Conservation (phyloP, 2,797 vertebrate species). For the Triplophysa bombifrons region DNA sequence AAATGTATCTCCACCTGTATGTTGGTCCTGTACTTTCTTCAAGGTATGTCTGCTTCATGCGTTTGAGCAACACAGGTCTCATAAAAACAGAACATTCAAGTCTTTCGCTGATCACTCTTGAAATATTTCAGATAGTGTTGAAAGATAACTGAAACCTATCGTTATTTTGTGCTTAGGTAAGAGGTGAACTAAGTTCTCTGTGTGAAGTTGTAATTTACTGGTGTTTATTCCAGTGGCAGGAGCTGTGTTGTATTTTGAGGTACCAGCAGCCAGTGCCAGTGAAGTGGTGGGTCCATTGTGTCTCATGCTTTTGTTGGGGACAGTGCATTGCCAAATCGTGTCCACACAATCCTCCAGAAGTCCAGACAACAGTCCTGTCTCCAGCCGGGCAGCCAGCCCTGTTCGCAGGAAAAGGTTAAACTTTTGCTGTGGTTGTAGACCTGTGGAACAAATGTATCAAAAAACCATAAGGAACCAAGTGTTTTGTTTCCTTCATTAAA, state of each 20-base stretch:
- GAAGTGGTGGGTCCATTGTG: slow-evolving; percentile 92
- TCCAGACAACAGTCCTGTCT: slow-evolving; percentile 70
- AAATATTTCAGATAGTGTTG: background rate
- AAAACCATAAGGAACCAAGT: background rate
- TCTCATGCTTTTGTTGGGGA: slow-evolving; percentile 96
- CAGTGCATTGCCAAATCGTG: slow-evolving; percentile 98
- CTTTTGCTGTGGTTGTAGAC: slow-evolving; percentile 9
- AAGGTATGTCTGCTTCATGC: slow-evolving; percentile 76
- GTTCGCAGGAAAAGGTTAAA: slow-evolving; percentile 85
- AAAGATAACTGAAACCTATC: background rate
- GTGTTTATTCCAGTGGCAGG: slow-evolving; percentile 78
- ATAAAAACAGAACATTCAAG: background rate
- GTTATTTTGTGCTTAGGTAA: background rate
- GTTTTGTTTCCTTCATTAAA: background rate
- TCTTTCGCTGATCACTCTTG: background rate
- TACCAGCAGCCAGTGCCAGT: slow-evolving; percentile 84
- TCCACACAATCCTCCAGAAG: slow-evolving; percentile 88
- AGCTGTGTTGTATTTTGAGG: slow-evolving; percentile 81
- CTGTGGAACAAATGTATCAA: slow-evolving; percentile 30
- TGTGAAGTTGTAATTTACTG: background rate
- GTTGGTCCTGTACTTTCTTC: slow-evolving; percentile 89
- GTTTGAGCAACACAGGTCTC: background rate
- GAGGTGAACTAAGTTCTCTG: background rate
- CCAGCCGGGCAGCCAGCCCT: slow-evolving; percentile 76
- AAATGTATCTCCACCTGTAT: slow-evolving; percentile 87